Conservation (phyloP, 2,797 vertebrate genomes). For the Alca torda region DNA sequence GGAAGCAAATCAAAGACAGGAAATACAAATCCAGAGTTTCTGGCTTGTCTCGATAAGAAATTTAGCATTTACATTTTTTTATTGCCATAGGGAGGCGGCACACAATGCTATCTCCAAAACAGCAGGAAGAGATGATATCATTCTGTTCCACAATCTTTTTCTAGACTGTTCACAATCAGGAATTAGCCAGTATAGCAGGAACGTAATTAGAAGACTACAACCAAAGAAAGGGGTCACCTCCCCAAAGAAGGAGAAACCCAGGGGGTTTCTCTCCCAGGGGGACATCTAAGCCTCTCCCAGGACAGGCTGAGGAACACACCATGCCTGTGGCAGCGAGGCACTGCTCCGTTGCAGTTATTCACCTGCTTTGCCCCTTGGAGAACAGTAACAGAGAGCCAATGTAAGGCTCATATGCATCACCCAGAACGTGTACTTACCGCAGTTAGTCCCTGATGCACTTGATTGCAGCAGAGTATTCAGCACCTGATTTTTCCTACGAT, state of each 20-base stretch:
- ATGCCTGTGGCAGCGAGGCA: fast-evolving
- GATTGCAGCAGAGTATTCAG: background rate
- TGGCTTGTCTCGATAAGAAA: constrained; percentile 20
- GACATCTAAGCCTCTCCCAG: background rate
- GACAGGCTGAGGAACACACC: background rate
- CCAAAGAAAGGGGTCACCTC: background rate
- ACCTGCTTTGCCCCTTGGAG: background rate
- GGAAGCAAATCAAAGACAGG: constrained; percentile 16
- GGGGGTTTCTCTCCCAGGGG: background rate
- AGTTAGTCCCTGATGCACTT: background rate
- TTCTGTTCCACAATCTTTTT: background rate
- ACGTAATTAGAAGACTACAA: background rate
- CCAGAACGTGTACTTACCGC: background rate
- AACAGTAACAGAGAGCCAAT: background rate
- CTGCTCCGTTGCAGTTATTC: background rate
- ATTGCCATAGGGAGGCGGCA: constrained; percentile 21
- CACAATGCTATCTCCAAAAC: constrained; percentile 33
- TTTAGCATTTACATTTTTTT: constrained; percentile 36
- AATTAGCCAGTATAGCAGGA: background rate
- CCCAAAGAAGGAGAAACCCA: background rate
- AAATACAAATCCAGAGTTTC: constrained; percentile 26
- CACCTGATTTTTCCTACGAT: background rate
- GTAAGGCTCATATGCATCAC: background rate
- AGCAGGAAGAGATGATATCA: constrained; percentile 46
- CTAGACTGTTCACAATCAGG: background rate